Evolutionary conservation across 1,140 invertebrate genomes (phyloP), one percentile per base, ranked within the genome.

Genomic region (Tetramorium simillimum): DNA sequence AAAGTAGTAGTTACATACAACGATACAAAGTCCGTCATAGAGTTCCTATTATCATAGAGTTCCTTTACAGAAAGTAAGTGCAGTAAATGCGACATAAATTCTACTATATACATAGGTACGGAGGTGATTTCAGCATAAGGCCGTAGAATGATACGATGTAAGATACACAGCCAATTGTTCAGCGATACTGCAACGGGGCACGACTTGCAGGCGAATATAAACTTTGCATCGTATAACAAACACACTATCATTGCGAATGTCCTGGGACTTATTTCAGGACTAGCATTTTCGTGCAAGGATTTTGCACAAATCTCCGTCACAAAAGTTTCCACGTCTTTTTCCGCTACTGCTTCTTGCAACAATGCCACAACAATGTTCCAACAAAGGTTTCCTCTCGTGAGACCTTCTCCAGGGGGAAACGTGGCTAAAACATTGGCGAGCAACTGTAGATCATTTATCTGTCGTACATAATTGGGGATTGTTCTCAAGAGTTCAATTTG

Each of bases 401-500:
- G 43, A 62, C 56, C 40, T 77, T 92, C 88, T 21, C 88, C 67
- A 9, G 16, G 12, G 37, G 90, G 69, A 89, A 93, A 94, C 33
- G 49, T 40, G 12, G 81, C 62, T 58, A 94, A 73, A 46, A 85
- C 78, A 56, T 90, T 78, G 56, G 70, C 40, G 9, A 90, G 28
- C 21, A 43, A 21, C 56, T 18, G 43, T 21, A 91, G 49, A 82
- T 92, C n/a, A 1, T 78, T 18, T 56, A 91, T 53, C 7, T 73
- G 73, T 24, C 77, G 24, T 14, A 62, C 33, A 24, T 78, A 92
- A 21, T 76, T 46, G 3, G 69, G 63, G 2, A 94, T 72, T 40
- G 85, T 86, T 76, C 86, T 88, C 5, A 94, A 28, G 5, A 94
- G 85, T 56, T 91, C 88, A 60, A 86, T 81, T 88, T 94, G 91